Conservation (phyloP, 1,140 invertebrate species). For the Cydia fagiglandana region DNA sequence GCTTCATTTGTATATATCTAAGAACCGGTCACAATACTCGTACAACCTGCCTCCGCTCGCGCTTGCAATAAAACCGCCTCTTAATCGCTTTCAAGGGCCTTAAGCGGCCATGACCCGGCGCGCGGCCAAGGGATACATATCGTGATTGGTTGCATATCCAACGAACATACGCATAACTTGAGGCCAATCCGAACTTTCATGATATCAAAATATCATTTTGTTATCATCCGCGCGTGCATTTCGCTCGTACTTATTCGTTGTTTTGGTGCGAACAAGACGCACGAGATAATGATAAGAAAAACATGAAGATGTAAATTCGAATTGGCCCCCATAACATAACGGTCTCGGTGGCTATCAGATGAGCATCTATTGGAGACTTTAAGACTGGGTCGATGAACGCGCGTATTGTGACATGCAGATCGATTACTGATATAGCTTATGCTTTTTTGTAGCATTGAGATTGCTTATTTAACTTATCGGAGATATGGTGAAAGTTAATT, state of each 20-base stretch:
- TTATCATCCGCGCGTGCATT: too few relatives aligned
- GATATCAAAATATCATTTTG: too few relatives aligned
- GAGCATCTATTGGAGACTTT: slow-evolving; percentile 35
- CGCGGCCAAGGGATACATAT: slow-evolving; percentile 45
- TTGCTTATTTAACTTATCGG: background rate
- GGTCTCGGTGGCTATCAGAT: slow-evolving; percentile 53
- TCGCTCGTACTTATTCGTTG: too few relatives aligned
- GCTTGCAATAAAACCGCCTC: slow-evolving; percentile 56
- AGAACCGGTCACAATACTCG: background rate
- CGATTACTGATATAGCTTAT: slow-evolving; percentile 5
- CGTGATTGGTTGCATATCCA: slow-evolving; percentile 52
- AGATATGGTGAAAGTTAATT: background rate
- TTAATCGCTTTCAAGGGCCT: slow-evolving; percentile 73
- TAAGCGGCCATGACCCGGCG: slow-evolving; percentile 76
- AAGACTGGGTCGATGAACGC: slow-evolving; percentile 16
- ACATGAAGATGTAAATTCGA: too few relatives aligned
- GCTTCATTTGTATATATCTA: background rate
- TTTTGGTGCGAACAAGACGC: too few relatives aligned
- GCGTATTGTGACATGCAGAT: slow-evolving; percentile 25
- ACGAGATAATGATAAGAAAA: too few relatives aligned
- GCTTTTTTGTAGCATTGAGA: slow-evolving; percentile 6
- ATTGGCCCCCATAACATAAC: slow-evolving; percentile 39
- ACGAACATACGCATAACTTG: slow-evolving; percentile 37
- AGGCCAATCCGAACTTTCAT: too few relatives aligned
- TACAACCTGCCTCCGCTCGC: slow-evolving; percentile 47